A percentile compares a stretch with the other conserved stretches of the same genome.
These are phyloP conservation scores for Cotesia congregata DNA, from an alignment of 2,888 invertebrate species.

Conservation along the genomic window DNA sequence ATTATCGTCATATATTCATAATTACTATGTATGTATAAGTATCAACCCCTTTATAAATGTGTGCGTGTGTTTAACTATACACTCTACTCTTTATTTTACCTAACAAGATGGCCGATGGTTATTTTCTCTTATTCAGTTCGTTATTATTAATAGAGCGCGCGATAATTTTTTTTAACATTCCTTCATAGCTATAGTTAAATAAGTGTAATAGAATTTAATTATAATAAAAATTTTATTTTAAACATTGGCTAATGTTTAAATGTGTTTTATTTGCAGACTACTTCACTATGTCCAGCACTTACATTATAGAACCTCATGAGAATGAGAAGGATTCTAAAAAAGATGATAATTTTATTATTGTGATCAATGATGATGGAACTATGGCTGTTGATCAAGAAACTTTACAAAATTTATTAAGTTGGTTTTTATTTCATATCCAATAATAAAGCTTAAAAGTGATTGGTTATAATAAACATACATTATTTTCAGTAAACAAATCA, in stretches of 20 bases:
- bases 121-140: slow-evolving; percentile 58
- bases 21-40: slow-evolving; percentile 28
- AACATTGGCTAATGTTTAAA: neutral
- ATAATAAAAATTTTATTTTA: neutral
- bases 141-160: slow-evolving; percentile 42
- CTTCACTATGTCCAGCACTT: slow-evolving; percentile 65
- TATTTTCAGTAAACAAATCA: slow-evolving; percentile 62
- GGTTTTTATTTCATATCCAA: slow-evolving; percentile 60
- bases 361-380: slow-evolving; percentile 89
- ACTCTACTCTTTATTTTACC: slow-evolving; percentile 36
- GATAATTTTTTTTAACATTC: neutral
- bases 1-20: slow-evolving; percentile 13
- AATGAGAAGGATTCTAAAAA: slow-evolving; percentile 60
- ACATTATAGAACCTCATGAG: slow-evolving; percentile 63
- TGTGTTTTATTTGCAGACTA: slow-evolving; percentile 35
- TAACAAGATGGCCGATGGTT: slow-evolving; percentile 61
- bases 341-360: slow-evolving; percentile 84
- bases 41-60: slow-evolving; percentile 5
- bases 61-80: slow-evolving; percentile 9
- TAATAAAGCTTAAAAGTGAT: slow-evolving; percentile 34
- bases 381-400: slow-evolving; percentile 86
- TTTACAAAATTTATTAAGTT: slow-evolving; percentile 85
- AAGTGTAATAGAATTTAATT: neutral
- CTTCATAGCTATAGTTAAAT: neutral
- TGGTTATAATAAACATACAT: slow-evolving; percentile 5